phyloP scores from a whole-genome alignment of 2,113 vertebrate species.

The Nerophis lumbriciformis region DNA sequence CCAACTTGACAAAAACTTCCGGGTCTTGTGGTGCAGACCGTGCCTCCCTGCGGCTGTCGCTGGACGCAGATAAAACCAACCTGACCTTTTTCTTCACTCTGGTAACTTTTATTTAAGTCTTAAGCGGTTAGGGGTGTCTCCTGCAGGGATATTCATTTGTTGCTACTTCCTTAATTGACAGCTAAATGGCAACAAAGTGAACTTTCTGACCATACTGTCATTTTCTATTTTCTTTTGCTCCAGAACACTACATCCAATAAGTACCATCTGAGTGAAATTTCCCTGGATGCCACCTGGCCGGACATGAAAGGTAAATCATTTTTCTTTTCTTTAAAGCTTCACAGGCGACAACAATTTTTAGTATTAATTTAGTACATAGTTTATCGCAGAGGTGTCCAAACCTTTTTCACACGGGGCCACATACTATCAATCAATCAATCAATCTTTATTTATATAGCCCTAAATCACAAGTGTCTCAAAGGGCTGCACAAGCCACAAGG shows the following conservation, averaged over 20 bases:
- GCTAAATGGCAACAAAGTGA: conserved; percentile 36
- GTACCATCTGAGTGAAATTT: conserved; percentile 64
- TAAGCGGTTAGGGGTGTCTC: too few species aligned
- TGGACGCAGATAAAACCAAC: conserved; percentile 32
- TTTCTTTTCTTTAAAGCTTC: conserved; percentile 6
- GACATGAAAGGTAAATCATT: conserved; percentile 61
- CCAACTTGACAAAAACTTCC: conserved; percentile 49
- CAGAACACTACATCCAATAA: conserved; percentile 69
- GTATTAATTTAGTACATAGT: too few species aligned
- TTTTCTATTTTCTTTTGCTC: conserved; percentile 8
- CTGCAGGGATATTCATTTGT: background rate
- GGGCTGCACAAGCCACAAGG: too few species aligned
- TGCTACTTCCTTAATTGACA: conserved; percentile 7
- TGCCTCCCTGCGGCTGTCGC: conserved; percentile 64
- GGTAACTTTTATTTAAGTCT: conserved; percentile 62
- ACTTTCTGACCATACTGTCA: background rate
- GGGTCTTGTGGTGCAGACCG: conserved; percentile 67
- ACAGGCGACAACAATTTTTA: background rate
- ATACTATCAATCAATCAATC: too few species aligned
- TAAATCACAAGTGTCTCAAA: too few species aligned
- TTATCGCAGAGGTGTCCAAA: too few species aligned
- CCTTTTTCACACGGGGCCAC: too few species aligned
- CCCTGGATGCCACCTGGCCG: conserved; percentile 48
- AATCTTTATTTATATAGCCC: too few species aligned
- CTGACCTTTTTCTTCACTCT: conserved; percentile 74